A percentile compares a stretch with the other conserved stretches of the same genome.
phyloP scores from a whole-genome alignment of 2,888 invertebrate species.

The Ametastegia equiseti region DNA sequence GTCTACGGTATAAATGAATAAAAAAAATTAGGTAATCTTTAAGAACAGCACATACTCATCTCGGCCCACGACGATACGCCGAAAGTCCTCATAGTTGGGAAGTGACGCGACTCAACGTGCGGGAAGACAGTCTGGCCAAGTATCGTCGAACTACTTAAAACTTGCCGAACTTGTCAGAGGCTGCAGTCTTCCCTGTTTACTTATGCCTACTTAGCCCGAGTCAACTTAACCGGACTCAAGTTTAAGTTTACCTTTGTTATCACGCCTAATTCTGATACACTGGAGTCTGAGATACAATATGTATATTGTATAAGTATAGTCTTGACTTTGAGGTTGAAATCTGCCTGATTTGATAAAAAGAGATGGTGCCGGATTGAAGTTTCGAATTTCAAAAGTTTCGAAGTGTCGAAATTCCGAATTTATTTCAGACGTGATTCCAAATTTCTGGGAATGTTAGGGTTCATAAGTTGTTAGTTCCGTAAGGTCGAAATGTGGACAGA shows the following conservation, averaged over 20 bases:
- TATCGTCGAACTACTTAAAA: slow-evolving; percentile 63
- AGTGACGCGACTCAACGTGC: neutral
- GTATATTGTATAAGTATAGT: no score
- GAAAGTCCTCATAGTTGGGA: neutral
- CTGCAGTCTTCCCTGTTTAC: slow-evolving; percentile 54
- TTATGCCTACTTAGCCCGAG: slow-evolving; percentile 61
- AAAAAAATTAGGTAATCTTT: neutral
- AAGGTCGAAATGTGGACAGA: no score
- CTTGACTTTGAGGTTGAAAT: neutral
- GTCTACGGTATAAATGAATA: no score
- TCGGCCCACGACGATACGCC: neutral
- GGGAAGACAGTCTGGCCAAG: slow-evolving; percentile 54
- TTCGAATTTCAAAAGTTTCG: no score
- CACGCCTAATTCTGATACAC: slow-evolving; percentile 59
- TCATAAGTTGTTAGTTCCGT: no score
- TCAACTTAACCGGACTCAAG: slow-evolving; percentile 59
- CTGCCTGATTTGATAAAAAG: no score
- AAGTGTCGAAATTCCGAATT: no score
- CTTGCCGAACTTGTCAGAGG: slow-evolving; percentile 60
- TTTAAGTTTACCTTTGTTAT: slow-evolving; percentile 70
- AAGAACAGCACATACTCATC: neutral
- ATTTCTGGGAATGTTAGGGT: no score
- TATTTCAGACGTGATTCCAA: no score
- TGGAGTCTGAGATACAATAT: neutral
- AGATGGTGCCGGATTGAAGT: no score